A percentile compares a stretch with the other conserved stretches of the same genome.
Evolutionary conservation across 2,797 vertebrate genomes (phyloP).

Genomic region (Sebastes nivosus): DNA sequence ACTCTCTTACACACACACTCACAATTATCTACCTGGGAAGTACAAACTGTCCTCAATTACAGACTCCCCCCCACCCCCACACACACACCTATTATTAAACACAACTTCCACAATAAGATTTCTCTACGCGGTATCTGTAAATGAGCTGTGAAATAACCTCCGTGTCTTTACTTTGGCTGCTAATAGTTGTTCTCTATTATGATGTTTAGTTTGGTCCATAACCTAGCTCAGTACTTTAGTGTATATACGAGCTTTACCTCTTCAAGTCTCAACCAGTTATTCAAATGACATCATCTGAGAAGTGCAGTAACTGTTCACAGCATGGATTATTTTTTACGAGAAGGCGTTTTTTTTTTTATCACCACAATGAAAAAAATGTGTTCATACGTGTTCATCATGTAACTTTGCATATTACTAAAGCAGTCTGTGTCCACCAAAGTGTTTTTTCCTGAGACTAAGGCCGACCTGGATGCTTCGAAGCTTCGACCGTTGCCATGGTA

Average conservation of each 20-base stretch:
- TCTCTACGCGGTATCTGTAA: no score
- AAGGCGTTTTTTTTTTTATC: not conserved
- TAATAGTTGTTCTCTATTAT: not conserved
- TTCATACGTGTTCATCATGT: not conserved
- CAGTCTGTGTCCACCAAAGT: no score
- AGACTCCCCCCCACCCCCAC: not conserved
- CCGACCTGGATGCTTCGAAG: no score
- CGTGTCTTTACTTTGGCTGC: not conserved
- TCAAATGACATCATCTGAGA: not conserved
- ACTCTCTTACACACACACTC: not conserved
- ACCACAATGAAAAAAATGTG: not conserved
- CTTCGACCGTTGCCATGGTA: no score
- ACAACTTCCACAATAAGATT: not conserved
- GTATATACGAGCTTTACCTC: not conserved
- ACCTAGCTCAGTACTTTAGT: not conserved
- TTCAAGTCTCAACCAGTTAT: not conserved
- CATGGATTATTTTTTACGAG: no score
- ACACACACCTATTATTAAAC: not conserved
- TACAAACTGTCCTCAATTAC: not conserved
- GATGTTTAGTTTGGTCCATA: not conserved
- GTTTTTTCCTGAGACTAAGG: no score
- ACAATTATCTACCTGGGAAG: conserved; percentile 10
- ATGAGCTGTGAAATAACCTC: not conserved
- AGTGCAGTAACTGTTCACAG: not conserved
- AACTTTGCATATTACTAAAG: not conserved